Conservation (phyloP, 2,113 vertebrate genomes). For the Vulpes vulpes region DNA sequence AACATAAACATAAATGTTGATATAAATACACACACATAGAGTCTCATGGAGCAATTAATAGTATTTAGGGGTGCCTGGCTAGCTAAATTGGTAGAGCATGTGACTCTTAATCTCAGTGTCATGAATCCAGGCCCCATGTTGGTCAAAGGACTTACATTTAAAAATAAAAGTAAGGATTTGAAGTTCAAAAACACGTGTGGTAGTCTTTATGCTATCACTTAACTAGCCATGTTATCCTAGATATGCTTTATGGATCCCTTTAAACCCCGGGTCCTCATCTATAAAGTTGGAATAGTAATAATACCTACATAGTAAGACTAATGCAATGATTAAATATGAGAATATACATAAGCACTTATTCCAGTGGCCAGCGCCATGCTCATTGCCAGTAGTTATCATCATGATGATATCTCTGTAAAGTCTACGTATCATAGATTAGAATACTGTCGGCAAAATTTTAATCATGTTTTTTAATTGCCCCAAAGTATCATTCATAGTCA, state of each 20-base stretch:
- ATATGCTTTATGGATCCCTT: not conserved
- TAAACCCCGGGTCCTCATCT: not conserved
- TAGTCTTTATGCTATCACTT: not conserved
- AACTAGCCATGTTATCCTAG: not conserved
- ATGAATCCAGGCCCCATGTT: not conserved
- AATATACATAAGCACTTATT: not conserved
- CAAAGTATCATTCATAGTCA: constrained; percentile 23
- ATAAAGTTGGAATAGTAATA: not conserved
- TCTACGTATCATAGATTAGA: not conserved
- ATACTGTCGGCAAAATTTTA: constrained; percentile 10
- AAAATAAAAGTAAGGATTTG: not conserved
- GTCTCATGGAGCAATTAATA: not conserved
- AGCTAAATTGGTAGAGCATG: not conserved
- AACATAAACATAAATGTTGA: not conserved
- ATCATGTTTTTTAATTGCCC: not conserved
- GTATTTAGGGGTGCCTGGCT: not conserved
- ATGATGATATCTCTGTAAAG: not conserved
- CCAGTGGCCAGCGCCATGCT: not conserved
- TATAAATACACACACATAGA: not conserved
- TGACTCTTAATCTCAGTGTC: not conserved
- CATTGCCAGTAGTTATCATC: not conserved
- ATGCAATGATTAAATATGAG: not conserved
- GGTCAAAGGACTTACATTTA: not conserved
- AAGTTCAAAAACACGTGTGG: constrained; percentile 35
- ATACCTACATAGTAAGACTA: not conserved